Evolutionary conservation across 2,888 invertebrate genomes (phyloP), one percentile per base, ranked within the genome.

Genomic region (Thereva nobilitata): DNA sequence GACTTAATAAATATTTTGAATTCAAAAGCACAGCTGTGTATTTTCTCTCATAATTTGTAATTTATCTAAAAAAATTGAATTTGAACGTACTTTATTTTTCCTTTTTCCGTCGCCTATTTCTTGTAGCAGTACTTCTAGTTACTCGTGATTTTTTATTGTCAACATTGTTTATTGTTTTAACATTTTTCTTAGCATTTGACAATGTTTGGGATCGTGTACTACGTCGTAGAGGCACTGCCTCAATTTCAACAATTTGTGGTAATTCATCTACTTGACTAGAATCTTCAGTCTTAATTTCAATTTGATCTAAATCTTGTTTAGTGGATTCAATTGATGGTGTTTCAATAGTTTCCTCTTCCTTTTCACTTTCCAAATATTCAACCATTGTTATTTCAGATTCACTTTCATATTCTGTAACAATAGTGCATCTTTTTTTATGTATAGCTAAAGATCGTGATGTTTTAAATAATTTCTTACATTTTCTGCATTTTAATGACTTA

Each of bases 391-490:
- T 45, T 23, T 56, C 45, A 4, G 44, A 23, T 44, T 56, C 56
- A 35, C 45, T 56, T 44, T 56, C 56, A 38, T n/a, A 9, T 41
- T 56, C 45, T 8, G 8, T 35, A 10, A 34, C 35, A 23, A 56
- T 5, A 44, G 8, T n/a, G 35, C 61, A 61, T 6, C 50, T 12
- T 50, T 61, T 61, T 10, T 42, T 38, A 35, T 61, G 61, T 2
- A 50, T 61, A 2, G 49, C 50, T 34, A 61, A 61, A 6, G 50
- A 61, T 61, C 41, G 12, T 4, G 61, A 35, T 6, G 50, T 61
- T 50, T 49, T 61, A 34, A 50, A 61, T 8, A 61, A 34, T 42
- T 61, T 61, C 3, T 61, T 61, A 34, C 61, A 61, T n/a, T 61
- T 61, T 4, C 6, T 12, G 4, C 61, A 61, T 50, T 50, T 61